Percentiles rank a stretch among this genome's conserved stretches.
These are phyloP conservation scores for Leptothorax acervorum DNA, from an alignment of 2,888 invertebrate genomes.

Conservation along the genomic window DNA sequence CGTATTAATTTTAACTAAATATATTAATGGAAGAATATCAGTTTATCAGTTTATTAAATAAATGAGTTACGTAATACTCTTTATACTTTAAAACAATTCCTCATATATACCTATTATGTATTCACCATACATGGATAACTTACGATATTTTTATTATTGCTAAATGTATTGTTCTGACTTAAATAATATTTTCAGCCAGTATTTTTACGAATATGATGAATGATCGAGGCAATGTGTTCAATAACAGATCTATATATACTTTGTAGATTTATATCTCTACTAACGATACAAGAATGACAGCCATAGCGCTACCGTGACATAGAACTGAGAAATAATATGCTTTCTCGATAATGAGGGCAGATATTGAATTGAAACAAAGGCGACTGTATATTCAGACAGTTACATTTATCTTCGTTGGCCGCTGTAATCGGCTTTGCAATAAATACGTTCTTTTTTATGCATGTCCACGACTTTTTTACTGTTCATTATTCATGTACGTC, in stretches of 20 bases:
- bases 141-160: background rate
- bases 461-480: background rate
- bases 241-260: background rate
- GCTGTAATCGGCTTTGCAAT: background rate
- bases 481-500: background rate
- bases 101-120: background rate
- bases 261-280: slow-evolving; percentile 1
- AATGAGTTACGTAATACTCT: background rate
- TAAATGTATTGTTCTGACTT: background rate
- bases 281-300: slow-evolving; percentile 4
- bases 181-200: background rate
- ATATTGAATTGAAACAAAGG: slow-evolving; percentile 38
- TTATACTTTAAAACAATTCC: background rate
- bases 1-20: background rate
- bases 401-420: slow-evolving; percentile 7
- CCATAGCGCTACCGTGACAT: background rate
- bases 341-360: slow-evolving; percentile 31
- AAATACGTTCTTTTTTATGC: background rate
- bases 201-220: background rate
- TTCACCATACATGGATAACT: background rate
- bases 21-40: background rate
- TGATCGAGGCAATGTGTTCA: background rate
- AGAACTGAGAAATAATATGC: slow-evolving; percentile 14
- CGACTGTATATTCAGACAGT: background rate
- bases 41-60: background rate